Percentiles rank a stretch among this genome's conserved stretches.
These are phyloP conservation scores for Sminthurinus aureus DNA, from an alignment of 2,888 invertebrate genomes.

Conservation along the genomic window DNA sequence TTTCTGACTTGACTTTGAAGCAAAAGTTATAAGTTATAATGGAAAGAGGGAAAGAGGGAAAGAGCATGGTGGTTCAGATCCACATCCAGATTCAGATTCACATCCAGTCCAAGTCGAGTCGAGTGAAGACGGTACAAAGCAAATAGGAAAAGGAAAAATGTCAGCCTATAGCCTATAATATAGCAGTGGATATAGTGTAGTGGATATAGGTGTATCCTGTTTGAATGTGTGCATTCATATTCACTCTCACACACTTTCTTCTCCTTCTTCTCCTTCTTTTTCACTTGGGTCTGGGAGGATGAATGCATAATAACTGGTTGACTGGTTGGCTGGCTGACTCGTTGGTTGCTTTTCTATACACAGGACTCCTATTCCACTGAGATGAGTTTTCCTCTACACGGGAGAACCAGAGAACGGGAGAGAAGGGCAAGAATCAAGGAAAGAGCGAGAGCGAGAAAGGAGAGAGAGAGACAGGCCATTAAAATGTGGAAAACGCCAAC, in stretches of 20 bases:
- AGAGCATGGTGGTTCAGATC: too few species aligned
- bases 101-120: background rate
- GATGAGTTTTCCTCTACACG: background rate
- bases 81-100: too few species aligned
- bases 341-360: background rate
- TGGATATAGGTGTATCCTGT: too few species aligned
- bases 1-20: too few species aligned
- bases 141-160: background rate
- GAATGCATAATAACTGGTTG: background rate
- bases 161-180: background rate
- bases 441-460: conserved; percentile 17
- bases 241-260: background rate
- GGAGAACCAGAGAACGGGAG: background rate
- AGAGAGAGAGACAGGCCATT: conserved; percentile 29
- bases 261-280: too few species aligned
- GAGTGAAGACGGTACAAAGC: background rate
- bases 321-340: background rate
- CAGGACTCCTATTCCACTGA: background rate
- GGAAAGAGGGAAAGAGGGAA: too few species aligned
- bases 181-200: background rate
- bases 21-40: too few species aligned
- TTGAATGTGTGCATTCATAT: background rate
- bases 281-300: too few species aligned
- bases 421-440: background rate
- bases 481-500: conserved; percentile 41